Percentiles rank a stretch among this genome's conserved stretches.
phyloP scores from a whole-genome alignment of 2,113 vertebrate species.

The Mus pahari region DNA sequence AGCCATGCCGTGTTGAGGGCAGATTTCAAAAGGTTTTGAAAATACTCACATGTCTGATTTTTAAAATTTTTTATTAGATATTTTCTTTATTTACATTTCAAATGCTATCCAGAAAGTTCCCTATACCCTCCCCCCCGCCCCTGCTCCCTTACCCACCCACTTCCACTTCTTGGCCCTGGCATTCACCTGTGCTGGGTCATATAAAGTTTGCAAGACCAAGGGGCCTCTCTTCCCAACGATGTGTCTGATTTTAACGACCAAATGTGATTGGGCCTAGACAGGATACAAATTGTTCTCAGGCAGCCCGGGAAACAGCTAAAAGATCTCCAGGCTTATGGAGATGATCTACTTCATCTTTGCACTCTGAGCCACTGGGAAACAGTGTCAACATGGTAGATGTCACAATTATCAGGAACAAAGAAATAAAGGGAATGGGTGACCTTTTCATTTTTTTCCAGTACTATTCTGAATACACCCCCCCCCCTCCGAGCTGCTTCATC shows the following conservation, averaged over 20 bases:
- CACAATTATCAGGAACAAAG: neutral
- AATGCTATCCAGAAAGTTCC: too few species aligned
- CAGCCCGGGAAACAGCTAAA: conserved; percentile 41
- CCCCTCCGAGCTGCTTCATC: neutral
- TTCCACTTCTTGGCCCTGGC: too few species aligned
- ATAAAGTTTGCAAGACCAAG: too few species aligned
- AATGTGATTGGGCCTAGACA: neutral
- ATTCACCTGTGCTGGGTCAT: too few species aligned
- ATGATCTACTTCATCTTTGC: neutral
- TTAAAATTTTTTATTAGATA: too few species aligned
- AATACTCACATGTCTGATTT: conserved; percentile 37
- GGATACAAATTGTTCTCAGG: conserved; percentile 34
- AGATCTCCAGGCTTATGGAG: neutral
- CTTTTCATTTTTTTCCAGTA: rapidly evolving
- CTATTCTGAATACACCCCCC: rapidly evolving
- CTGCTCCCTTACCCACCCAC: too few species aligned
- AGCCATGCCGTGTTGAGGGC: neutral
- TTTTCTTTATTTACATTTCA: too few species aligned
- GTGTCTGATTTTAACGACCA: neutral
- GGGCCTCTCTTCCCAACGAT: too few species aligned
- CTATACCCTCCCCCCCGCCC: too few species aligned
- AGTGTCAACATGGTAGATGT: conserved; percentile 10
- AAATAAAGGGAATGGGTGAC: neutral
- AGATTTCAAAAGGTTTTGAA: neutral
- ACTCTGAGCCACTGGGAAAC: neutral